A percentile compares a stretch with the other conserved stretches of the same genome.
Conservation (phyloP, 2,113 vertebrate species). For the Aptenodytes forsteri region DNA sequence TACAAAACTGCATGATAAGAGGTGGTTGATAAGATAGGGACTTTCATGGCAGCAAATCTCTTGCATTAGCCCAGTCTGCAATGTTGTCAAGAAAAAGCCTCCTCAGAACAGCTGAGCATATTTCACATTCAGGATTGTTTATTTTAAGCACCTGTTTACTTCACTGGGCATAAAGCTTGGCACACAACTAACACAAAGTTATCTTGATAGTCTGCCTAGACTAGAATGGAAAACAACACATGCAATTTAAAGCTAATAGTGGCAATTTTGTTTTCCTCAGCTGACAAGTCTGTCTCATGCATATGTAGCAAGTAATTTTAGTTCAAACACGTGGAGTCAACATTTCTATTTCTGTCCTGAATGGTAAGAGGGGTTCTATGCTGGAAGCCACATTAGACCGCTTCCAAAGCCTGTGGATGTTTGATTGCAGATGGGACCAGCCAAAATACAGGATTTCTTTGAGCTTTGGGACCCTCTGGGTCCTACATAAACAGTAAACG, state of each 20-base stretch:
- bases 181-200: not conserved
- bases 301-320: not conserved
- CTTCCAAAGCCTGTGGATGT: not conserved
- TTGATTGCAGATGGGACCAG: not conserved
- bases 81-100: not conserved
- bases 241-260: not conserved
- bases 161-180: not conserved
- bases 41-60: not conserved
- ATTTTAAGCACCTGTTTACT: constrained; percentile 35
- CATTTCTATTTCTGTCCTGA: not conserved
- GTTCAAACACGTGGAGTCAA: not conserved
- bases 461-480: not conserved
- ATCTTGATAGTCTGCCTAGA: not conserved
- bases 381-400: not conserved
- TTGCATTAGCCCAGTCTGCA: not conserved
- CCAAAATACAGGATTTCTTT: not conserved
- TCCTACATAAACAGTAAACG: not conserved
- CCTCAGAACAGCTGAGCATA: constrained; percentile 25
- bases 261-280: not conserved
- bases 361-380: not conserved
- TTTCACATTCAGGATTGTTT: not conserved
- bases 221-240: not conserved
- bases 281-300: not conserved
- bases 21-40: not conserved
- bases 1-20: not conserved